These are phyloP conservation scores for Harlomillsia oculata DNA, from an alignment of 1,140 invertebrate genomes.

Conservation along the genomic window DNA sequence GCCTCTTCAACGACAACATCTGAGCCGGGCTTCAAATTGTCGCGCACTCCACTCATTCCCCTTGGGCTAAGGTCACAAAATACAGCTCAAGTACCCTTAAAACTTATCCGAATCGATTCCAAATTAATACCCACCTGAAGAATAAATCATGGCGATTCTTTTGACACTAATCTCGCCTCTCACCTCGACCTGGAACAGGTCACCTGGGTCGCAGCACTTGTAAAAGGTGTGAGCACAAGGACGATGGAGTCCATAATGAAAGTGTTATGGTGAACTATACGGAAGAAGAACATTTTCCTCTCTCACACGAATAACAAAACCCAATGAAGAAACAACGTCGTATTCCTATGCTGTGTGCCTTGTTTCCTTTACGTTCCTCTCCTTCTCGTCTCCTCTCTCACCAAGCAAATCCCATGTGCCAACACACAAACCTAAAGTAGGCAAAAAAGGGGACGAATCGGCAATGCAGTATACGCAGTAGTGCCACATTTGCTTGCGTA, in stretches of 20 bases:
- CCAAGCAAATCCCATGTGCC: neutral
- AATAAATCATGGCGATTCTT: conserved; percentile 12
- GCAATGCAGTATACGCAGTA: neutral
- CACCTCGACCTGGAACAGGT: neutral
- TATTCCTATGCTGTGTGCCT: neutral
- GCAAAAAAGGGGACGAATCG: no score
- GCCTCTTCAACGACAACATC: conserved; percentile 10
- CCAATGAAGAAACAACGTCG: neutral
- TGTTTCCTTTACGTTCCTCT: neutral
- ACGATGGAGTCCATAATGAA: conserved; percentile 23
- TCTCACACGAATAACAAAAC: neutral
- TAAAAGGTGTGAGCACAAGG: neutral
- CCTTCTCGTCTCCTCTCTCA: neutral
- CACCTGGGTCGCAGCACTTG: conserved; percentile 6
- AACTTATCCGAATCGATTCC: neutral
- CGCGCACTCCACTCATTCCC: conserved; percentile 30
- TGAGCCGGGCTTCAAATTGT: conserved; percentile 24
- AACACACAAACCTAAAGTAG: no score
- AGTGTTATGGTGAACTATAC: neutral
- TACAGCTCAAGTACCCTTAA: neutral
- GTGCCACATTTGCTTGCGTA: neutral
- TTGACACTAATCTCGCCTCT: conserved; percentile 1
- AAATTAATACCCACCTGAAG: neutral
- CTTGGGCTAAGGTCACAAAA: neutral
- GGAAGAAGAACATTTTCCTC: no score